A percentile compares a stretch with the other conserved stretches of the same genome.
phyloP scores from a whole-genome alignment of 2,888 invertebrate species.

The Andrena flavipes region DNA sequence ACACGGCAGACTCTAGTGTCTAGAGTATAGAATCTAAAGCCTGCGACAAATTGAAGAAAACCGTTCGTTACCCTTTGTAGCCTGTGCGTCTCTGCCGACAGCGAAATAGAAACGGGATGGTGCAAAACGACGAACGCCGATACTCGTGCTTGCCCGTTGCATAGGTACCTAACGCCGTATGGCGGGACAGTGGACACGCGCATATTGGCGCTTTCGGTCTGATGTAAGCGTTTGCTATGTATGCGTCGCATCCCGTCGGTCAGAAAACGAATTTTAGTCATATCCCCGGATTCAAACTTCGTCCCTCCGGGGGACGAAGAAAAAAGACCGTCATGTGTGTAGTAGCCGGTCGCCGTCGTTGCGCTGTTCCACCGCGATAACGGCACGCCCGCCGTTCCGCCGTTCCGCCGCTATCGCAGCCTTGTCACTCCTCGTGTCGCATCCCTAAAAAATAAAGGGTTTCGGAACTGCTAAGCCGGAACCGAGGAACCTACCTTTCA shows the following conservation, averaged over 20 bases:
- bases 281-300: conserved; percentile 21
- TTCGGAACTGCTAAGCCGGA: conserved; percentile 41
- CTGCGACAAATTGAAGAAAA: not conserved
- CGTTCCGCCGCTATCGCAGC: not conserved
- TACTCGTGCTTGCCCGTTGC: not conserved
- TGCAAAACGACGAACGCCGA: not conserved
- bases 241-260: too few species aligned
- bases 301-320: not conserved
- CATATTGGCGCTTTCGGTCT: too few species aligned
- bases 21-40: not conserved
- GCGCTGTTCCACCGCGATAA: not conserved
- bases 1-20: not conserved
- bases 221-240: too few species aligned
- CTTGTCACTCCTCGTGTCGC: conserved; percentile 23
- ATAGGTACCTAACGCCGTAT: too few species aligned
- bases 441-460: conserved; percentile 33
- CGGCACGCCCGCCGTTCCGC: not conserved
- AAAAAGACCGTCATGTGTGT: conserved; percentile 23
- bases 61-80: not conserved
- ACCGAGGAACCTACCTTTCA: conserved; percentile 16
- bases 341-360: conserved; percentile 28
- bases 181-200: too few species aligned
- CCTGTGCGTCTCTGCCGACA: not conserved
- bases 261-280: conserved; percentile 31
- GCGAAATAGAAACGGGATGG: not conserved